A percentile compares a stretch with the other conserved stretches of the same genome.
These are phyloP conservation scores for Urocyon cinereoargenteus DNA, from an alignment of 2,797 vertebrate genomes.

Conservation along the genomic window DNA sequence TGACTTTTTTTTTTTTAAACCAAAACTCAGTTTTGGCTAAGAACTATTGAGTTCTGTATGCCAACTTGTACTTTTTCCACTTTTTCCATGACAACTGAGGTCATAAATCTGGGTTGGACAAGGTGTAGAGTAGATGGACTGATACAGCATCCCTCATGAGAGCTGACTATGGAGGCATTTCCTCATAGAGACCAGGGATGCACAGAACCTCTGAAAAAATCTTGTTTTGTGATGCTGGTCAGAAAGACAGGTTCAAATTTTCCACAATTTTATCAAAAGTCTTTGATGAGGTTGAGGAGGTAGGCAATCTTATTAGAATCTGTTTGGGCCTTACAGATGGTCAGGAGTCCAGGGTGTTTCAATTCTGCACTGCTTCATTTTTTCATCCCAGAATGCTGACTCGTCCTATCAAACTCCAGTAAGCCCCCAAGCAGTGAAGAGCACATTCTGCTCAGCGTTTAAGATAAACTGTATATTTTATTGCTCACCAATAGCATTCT, in stretches of 20 bases:
- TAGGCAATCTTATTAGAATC: background rate
- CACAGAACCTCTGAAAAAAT: background rate
- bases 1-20: background rate
- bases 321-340: background rate
- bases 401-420: background rate
- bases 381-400: background rate
- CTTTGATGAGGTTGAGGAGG: background rate
- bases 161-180: background rate
- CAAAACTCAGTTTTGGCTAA: background rate
- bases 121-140: background rate
- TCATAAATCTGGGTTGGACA: background rate
- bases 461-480: background rate
- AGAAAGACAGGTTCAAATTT: background rate
- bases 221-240: background rate
- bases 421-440: background rate
- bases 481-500: background rate
- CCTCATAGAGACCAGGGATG: background rate
- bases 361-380: background rate
- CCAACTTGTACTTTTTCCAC: background rate
- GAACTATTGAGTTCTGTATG: background rate
- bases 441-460: background rate
- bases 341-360: background rate
- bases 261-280: background rate
- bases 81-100: background rate
- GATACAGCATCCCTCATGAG: too few species aligned